Base-by-base conservation (phyloP, 2,113 vertebrate genomes). In the Smithornis capensis region DNA sequence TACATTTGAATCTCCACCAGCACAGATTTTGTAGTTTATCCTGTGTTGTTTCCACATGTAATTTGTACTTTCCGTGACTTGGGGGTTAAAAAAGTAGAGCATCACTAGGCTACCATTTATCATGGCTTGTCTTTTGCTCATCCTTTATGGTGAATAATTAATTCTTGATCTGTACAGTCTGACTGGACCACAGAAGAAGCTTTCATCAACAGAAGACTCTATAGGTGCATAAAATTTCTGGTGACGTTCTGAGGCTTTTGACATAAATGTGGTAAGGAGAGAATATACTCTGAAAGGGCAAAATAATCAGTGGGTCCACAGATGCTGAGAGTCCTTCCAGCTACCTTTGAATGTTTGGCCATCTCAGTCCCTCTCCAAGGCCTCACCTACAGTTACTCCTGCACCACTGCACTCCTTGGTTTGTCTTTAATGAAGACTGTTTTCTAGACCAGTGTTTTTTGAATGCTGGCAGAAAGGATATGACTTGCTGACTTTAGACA, bases 401-500 rank as follows among this genome's bases (percentile, higher is more conserved):
- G 73, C 76, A 86, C 42, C 28, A 37, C 65, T 49, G n/a, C 18
- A 49, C 19, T 37, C 31, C n/a, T 75, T 68, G 21, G 31, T 75
- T 82, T 82, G 16, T 57, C 50, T 71, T 74, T 78, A 65, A 37
- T 24, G 45, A 67, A 85, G 75, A 17, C 19, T 85, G 8, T 64
- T 77, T 75, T 45, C 44, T 60, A 70, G 29, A 55, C 37, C 14
- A 60, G 59, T 52, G 19, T 67, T 79, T 85, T 92, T 71, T 49
- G 75, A 83, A 80, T 63, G 27, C 67, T 95, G 63, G 38, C n/a
- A 88, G 47, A 92, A 83, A 71, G n/a, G 38, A 65, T 71, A 52
- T 56, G 56, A 88, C 75, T 87, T 95, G 59, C 71, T 95, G 87
- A 90, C 73, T 83, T 85, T 45, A 87, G 91, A 95, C 23, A 60